Conservation (phyloP, 2,888 invertebrate species). For the Epiblema foenella region DNA sequence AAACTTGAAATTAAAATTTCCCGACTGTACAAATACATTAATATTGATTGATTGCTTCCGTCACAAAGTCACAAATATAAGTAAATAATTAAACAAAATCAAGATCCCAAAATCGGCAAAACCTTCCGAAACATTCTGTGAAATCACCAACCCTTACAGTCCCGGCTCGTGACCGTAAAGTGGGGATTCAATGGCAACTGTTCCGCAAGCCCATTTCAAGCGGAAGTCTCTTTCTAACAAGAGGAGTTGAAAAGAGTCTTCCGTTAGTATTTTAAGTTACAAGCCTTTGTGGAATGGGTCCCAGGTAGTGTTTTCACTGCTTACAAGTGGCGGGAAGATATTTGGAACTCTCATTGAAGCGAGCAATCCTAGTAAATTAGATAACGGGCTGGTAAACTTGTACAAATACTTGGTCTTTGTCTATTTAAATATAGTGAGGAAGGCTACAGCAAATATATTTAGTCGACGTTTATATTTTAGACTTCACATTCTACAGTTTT, state of each 20-base stretch:
- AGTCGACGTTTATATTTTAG: no score
- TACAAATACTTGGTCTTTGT: not conserved
- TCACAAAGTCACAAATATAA: no score
- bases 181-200: not conserved
- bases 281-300: no score
- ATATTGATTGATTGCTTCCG: not conserved
- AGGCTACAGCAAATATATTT: no score
- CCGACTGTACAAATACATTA: no score
- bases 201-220: no score
- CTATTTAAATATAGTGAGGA: not conserved
- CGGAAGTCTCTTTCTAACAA: no score
- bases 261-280: no score
- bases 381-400: not conserved
- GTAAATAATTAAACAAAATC: not conserved
- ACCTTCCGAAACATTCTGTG: conserved; percentile 12
- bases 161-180: not conserved
- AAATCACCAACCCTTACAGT: conserved; percentile 9
- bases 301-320: not conserved
- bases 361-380: not conserved
- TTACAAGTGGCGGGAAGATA: not conserved
- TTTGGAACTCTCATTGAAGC: no score
- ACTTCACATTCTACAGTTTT: no score
- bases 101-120: not conserved
- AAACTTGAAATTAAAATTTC: no score
- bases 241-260: no score